Base-by-base conservation (phyloP, 2,113 vertebrate species). In the Lota lota region DNA sequence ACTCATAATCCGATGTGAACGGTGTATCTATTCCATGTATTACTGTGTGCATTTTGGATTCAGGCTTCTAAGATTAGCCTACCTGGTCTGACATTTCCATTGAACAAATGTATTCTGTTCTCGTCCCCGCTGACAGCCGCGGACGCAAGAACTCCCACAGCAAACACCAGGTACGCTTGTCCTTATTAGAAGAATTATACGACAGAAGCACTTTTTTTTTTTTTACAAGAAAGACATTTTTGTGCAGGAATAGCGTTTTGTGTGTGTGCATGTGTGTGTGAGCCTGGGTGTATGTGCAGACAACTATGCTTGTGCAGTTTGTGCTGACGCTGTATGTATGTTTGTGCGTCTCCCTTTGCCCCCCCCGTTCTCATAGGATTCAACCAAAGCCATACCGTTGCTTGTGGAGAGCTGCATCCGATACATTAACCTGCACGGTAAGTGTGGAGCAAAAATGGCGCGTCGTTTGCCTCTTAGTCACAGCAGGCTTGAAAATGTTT, bases 371-470 rank as follows among this genome's bases (percentile, higher is more conserved):
- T 19, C 40, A 8, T 14, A 99, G 97, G 97, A 99, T 78, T 95
- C 95, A 22, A 95, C 93, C 66, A 97, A 99, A 92, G 91, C 94
- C 84, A 98, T 99, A 88, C 97, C 97, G 22, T 90, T 97, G 74
- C 94, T 99, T 1, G 97, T 99, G 89, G 96, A 99, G 90, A 99
- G 97, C 90, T 99, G 96, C 77, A 94, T 99, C 79, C 94, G 95
- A 78, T 98, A 95, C 92, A 99, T 99, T 88, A 99, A 99, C 85
- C 92, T 99, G 28, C 97, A 99, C 0, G 97, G 97, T 99, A 88
- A 93, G 93, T 63, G 51, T 5, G 28, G 28, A 33, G 28, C 28
- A 33, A 33, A 4, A 33, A 33, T 33, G 28, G 28, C 28, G 28
- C 28, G n/a, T n/a, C n/a, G n/a, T n/a, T n/a, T n/a, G n/a, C n/a